Conservation (phyloP, 2,888 invertebrate species). For the Tinea trinotella region DNA sequence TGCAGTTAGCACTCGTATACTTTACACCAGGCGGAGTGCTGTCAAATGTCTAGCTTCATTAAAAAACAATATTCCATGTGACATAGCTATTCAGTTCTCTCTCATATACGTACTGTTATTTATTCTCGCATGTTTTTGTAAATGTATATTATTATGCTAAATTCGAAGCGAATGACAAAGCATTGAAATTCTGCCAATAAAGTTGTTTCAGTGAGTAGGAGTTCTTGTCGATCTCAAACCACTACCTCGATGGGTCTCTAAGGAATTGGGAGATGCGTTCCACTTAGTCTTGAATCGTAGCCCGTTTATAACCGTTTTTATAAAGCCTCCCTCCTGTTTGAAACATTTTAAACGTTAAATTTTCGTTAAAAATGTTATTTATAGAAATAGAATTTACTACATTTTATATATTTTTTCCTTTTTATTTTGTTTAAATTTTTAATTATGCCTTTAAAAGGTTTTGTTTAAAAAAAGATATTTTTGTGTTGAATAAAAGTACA, state of each 20-base stretch:
- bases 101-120: too few species aligned
- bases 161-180: conserved; percentile 33
- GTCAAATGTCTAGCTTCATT: too few species aligned
- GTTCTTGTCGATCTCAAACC: conserved; percentile 27
- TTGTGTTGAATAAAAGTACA: too few species aligned
- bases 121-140: too few species aligned
- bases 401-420: background rate
- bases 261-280: conserved; percentile 46
- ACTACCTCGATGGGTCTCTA: conserved; percentile 45
- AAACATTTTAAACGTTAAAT: background rate
- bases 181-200: conserved; percentile 54
- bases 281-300: conserved; percentile 48
- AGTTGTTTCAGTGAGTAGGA: conserved; percentile 43
- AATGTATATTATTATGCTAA: background rate
- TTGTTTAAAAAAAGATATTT: background rate
- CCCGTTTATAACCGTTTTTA: conserved; percentile 36
- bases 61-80: too few species aligned
- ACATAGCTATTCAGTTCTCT: too few species aligned
- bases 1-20: too few species aligned
- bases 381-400: too few species aligned
- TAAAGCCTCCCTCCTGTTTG: conserved; percentile 28
- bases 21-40: too few species aligned
- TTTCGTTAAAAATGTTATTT: background rate
- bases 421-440: background rate
- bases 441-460: background rate